Base-by-base conservation (phyloP, 1,140 invertebrate genomes). In the Atopsyche davidsoni region DNA sequence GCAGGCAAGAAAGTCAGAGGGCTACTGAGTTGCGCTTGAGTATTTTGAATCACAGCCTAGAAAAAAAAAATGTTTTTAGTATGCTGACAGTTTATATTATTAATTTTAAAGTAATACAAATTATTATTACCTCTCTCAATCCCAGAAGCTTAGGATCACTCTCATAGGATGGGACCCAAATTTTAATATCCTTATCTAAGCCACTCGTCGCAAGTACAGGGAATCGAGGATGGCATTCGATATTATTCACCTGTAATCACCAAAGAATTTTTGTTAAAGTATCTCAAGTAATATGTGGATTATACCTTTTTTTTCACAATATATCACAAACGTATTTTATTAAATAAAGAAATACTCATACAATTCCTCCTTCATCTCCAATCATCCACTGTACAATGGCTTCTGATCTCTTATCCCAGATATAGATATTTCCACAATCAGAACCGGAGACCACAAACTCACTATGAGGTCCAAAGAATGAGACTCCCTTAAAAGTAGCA, bases 391-490 rank as follows among this genome's bases (percentile, higher is more conserved):
- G 90, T 14, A 96, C 86, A 53, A 97, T 87, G 6, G 87, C 76
- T 69, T 93, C 88, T 0, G 83, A 86, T 53, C 89, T 77, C 65
- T 87, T 91, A 55, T 97, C 91, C 93, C 94, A 98, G 28, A 96
- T 82, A 65, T 87, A 97, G 13, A 98, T 83, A 69, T 96, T 81
- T n/a, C 89, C 87, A 73, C 92, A 96, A 67, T 98, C 94, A 17
- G 92, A 96, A 2, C 94, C 94, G 50, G 92, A 96, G 25, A 95
- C 77, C 13, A 97, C 75, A 68, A 83, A 97, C 68, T 97, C 87
- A 62, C 89, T 92, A 47, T 80, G 80, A 1, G 91, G 86, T 0
- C 94, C 94, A 71, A 91, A 97, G 72, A 92, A 96, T 62, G 92
- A 89, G 0, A 96, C 91, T 3, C 90, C 89, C 72, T 96, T 98